Conservation (phyloP, 2,113 vertebrate species). For the Circaetus cinerascens region DNA sequence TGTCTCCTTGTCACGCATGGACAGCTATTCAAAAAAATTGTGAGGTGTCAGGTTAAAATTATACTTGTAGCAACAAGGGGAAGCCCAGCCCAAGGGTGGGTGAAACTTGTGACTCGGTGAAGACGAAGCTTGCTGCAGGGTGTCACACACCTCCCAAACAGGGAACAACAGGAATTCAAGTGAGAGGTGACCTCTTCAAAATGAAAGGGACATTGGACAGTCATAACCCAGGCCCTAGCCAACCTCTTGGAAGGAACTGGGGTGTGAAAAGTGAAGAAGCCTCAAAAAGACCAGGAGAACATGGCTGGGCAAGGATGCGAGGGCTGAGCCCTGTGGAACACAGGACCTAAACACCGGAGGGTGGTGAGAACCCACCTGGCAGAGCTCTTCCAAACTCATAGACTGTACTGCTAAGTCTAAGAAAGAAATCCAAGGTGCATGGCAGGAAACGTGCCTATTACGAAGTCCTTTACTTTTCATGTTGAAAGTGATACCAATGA, state of each 20-base stretch:
- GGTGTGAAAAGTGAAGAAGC: neutral
- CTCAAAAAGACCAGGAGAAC: neutral
- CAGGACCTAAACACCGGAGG: neutral
- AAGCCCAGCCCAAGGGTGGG: neutral
- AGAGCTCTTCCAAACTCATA: neutral
- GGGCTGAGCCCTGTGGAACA: neutral
- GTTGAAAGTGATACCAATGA: neutral
- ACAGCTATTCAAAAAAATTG: neutral
- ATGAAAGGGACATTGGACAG: neutral
- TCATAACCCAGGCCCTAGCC: neutral
- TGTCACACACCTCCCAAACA: neutral
- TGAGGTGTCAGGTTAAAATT: neutral
- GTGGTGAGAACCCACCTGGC: neutral
- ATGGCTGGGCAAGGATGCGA: neutral
- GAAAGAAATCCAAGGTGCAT: neutral
- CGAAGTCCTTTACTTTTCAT: neutral
- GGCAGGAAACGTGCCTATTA: neutral
- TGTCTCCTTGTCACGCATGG: neutral
- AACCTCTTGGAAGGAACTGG: neutral
- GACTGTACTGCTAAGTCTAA: neutral
- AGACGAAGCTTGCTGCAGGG: neutral
- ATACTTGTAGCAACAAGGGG: fast-evolving
- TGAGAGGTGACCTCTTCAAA: neutral
- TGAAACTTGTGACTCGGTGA: neutral
- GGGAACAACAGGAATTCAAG: neutral